Evolutionary conservation across 1,140 invertebrate genomes (phyloP).

Genomic region (Callitettix versicolor): DNA sequence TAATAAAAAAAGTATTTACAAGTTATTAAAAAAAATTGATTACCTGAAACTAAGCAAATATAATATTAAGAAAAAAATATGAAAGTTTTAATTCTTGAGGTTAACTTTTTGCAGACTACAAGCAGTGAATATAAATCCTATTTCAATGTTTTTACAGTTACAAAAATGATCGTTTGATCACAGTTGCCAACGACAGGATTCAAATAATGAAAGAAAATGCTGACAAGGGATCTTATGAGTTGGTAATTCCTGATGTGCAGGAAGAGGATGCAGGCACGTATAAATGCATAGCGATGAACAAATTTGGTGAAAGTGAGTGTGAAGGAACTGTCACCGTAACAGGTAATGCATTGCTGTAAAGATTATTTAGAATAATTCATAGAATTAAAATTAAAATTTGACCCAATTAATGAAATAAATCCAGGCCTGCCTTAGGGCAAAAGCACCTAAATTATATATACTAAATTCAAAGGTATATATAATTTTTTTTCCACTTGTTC

Average conservation of each 20-base stretch:
- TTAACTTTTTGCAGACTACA: not conserved
- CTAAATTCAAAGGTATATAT: too few relatives aligned
- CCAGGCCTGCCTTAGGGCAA: too few relatives aligned
- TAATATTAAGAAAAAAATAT: too few relatives aligned
- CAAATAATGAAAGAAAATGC: constrained; percentile 62
- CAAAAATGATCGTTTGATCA: constrained; percentile 68
- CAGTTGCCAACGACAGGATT: constrained; percentile 53
- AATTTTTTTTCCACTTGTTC: too few relatives aligned
- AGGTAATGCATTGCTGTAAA: constrained; percentile 44
- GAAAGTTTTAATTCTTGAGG: too few relatives aligned
- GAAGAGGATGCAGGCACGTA: constrained; percentile 78
- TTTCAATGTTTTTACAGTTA: constrained; percentile 47
- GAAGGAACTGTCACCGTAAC: constrained; percentile 70
- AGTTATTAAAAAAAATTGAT: too few relatives aligned
- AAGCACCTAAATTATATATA: too few relatives aligned
- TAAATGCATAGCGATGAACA: constrained; percentile 76
- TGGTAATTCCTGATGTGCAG: constrained; percentile 76
- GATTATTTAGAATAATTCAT: too few relatives aligned
- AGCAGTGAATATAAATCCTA: not conserved
- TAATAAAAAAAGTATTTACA: too few relatives aligned
- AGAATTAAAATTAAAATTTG: too few relatives aligned
- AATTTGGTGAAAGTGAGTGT: constrained; percentile 62
- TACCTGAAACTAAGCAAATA: too few relatives aligned
- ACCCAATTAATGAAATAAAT: too few relatives aligned
- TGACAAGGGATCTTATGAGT: constrained; percentile 76